Base-by-base conservation (phyloP, 2,888 invertebrate genomes). In the Lasioglossum calceatum region DNA sequence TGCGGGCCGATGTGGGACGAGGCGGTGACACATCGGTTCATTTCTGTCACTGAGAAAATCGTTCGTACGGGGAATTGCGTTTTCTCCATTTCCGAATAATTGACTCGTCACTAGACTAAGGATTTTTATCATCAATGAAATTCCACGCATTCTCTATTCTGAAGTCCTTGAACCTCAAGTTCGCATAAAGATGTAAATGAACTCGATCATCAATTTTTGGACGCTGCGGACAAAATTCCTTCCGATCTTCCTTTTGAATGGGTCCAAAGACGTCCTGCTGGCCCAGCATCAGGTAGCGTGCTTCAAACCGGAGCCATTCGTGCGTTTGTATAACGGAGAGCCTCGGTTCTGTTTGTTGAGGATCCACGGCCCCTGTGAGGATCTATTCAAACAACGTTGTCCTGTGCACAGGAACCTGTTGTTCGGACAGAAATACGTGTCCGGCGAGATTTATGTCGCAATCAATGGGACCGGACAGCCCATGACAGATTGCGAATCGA, bases 401-500 rank as follows among this genome's bases (percentile, higher is more conserved):
- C 19, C 44, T 16, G 71, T 70, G 58, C 73, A 47, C 36, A 64
- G 67, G 72, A 50, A 86, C 81, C 87, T 82, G 87, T 86, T 76
- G 86, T 64, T 72, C 77, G 12, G 16, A 54, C 23, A 79, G 12
- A 64, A 84, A 78, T 71, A 58, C 42, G 70, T 79, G 64, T 70
- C 73, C 76, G 67, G 14, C 77, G 39, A 23, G 82, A 87, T 77
- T 88, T 67, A 82, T 87, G 87, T 84, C 44, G 87, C 87, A 84
- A 87, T 75, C 81, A 58, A 77, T 58, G 79, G 74, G 79, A 81
- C 81, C 39, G 76, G 87, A 87, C 84, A 71, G 84, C 73, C 16
- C 79, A 73, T 79, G 87, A 80, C 86, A 76, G 86, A 86, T 87
- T 54, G 86, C 83, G 36, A 83, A 77, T 73, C 73, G 76, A 77